phyloP scores from a whole-genome alignment of 2,113 vertebrate genomes.

The Pholis gunnellus region DNA sequence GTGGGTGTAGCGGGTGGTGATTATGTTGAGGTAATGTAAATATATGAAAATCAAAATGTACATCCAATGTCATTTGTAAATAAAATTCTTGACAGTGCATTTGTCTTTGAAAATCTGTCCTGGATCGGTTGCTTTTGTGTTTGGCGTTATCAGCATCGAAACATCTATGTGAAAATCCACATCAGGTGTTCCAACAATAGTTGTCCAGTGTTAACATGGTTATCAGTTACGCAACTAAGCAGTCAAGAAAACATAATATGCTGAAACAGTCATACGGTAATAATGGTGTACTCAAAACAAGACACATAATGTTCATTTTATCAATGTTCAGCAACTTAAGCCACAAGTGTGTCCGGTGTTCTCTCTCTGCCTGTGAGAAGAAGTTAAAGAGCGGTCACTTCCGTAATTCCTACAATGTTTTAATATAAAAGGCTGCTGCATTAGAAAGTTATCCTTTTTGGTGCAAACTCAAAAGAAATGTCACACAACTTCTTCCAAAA shows the following conservation, averaged over 20 bases:
- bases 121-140: slow-evolving; percentile 38
- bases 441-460: neutral
- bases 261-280: neutral
- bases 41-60: slow-evolving; percentile 60
- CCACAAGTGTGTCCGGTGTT: neutral
- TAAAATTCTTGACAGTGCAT: slow-evolving; percentile 66
- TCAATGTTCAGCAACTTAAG: neutral
- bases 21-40: slow-evolving; percentile 59
- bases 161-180: slow-evolving; percentile 39
- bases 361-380: neutral
- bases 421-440: neutral
- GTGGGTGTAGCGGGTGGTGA: slow-evolving; percentile 43
- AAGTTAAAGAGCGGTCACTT: neutral
- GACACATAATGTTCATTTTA: neutral
- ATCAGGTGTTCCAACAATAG: slow-evolving; percentile 42
- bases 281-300: neutral
- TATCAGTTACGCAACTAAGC: slow-evolving; percentile 19
- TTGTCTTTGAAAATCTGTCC: slow-evolving; percentile 40
- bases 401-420: neutral
- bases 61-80: slow-evolving; percentile 74
- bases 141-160: slow-evolving; percentile 13
- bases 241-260: neutral
- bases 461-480: neutral
- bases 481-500: too few relatives aligned
- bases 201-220: slow-evolving; percentile 20